Base-by-base conservation (phyloP, 2,113 vertebrate species). In the Anarrhichthys ocellatus region DNA sequence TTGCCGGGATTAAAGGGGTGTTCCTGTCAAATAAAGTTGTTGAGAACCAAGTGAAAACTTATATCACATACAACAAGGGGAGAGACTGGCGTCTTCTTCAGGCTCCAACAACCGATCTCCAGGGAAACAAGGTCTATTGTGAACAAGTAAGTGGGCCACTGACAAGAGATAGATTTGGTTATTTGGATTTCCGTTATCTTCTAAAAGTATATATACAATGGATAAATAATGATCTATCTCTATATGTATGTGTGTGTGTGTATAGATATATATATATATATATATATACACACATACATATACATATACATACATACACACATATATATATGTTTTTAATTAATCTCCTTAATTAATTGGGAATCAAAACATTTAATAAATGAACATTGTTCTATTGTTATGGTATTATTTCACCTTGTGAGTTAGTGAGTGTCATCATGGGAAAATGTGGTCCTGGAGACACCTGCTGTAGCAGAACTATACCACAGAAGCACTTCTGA, bases 1-100 rank as follows among this genome's bases (percentile, higher is more conserved):
- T 99, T 97, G 97, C 97, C 81, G 97, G 97, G 94, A 98, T 99
- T 96, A 99, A 99, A 95, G 97, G 97, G 92, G 97, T 99, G 95
- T 98, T 99, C 97, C 97, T 99, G 96, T 97, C 97, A 94, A 99
- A 99, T 95, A 98, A 98, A 96, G 97, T 97, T 96, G 96, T 96
- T 91, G 96, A 97, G 93, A 97, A 95, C 94, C 96, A 98, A 96
- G 97, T 98, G 92, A 98, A 97, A 95, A 98, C 97, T 86, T 98
- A 97, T 93, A 98, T 99, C 95, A 98, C 97, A 0, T 99, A 98
- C 94, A 99, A 98, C 92, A 98, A 99, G 94, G 97, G 97, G 34
- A 95, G 96, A 96, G 97, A 98, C 93, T 99, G 97, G 97, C 96
- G 85, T 82, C 94, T 99, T 91, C 94, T 99, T 62, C 96, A 96